Evolutionary conservation across 2,888 invertebrate species (phyloP).

Genomic region (Sarcophaga carnaria): DNA sequence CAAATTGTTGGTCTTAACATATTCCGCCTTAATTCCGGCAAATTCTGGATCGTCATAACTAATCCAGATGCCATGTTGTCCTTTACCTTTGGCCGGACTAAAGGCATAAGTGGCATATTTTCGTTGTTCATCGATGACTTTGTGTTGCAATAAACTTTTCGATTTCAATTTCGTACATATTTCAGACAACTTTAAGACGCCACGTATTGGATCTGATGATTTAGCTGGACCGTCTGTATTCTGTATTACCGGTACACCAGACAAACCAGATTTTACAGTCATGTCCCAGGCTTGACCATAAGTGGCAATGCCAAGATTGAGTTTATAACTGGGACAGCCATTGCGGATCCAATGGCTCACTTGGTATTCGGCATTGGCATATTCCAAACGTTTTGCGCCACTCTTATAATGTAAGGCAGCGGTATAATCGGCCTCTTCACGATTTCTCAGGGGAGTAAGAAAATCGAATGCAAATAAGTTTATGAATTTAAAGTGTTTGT

Average conservation of each 20-base stretch:
- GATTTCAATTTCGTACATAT: slow-evolving; percentile 87
- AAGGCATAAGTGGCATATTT: slow-evolving; percentile 90
- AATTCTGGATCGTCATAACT: slow-evolving; percentile 92
- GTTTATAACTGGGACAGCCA: slow-evolving; percentile 85
- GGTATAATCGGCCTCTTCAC: slow-evolving; percentile 90
- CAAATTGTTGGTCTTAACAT: slow-evolving; percentile 87
- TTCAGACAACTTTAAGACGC: slow-evolving; percentile 90
- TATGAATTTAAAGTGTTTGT: slow-evolving; percentile 89
- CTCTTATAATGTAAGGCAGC: slow-evolving; percentile 88
- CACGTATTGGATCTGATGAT: slow-evolving; percentile 84
- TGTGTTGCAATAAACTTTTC: slow-evolving; percentile 86
- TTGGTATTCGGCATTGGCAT: slow-evolving; percentile 87
- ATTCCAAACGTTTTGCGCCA: slow-evolving; percentile 84
- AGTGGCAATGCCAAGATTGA: slow-evolving; percentile 88
- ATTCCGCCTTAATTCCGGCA: slow-evolving; percentile 89
- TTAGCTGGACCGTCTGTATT: slow-evolving; percentile 86
- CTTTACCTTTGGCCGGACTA: slow-evolving; percentile 86
- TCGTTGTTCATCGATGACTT: slow-evolving; percentile 89
- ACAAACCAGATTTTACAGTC: slow-evolving; percentile 87
- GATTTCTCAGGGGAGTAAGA: slow-evolving; percentile 87
- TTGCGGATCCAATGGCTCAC: slow-evolving; percentile 85
- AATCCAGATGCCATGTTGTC: slow-evolving; percentile 89
- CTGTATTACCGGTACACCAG: slow-evolving; percentile 89
- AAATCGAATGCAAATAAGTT: slow-evolving; percentile 91
- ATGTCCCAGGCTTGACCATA: slow-evolving; percentile 90